Base-by-base conservation (phyloP, 2,888 invertebrate genomes). In the Subacronicta megacephala region DNA sequence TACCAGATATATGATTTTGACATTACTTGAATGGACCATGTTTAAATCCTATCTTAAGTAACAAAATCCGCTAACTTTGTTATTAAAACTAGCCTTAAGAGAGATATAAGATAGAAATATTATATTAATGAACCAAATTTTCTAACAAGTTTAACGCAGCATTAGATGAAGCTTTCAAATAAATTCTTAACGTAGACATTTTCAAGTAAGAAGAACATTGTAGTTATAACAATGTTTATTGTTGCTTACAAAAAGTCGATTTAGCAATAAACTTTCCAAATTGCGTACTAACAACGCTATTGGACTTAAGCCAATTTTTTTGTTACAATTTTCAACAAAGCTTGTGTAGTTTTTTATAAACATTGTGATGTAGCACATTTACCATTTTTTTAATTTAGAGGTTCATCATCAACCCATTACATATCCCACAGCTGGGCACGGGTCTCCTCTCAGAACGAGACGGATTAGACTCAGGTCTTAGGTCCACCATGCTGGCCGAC, bases 211-310 rank as follows among this genome's bases (percentile, higher is more conserved):
- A 10, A 47, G 36, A 57, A 51, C 23, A 17, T 41, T 23, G 15
- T 49, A 35, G 35, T 23, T 17, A n/a, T 31, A 38, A 45, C 35
- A 38, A 53, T 54, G 50, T 60, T 54, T 63, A 57, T 45, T 50
- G 58, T 69, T 55, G 26, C 49, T 51, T 53, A 62, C 63, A 65
- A 64, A 69, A 70, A 55, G 53, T 59, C 36, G 42, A 62, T 62
- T 44, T 62, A 56, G 50, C 55, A 55, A 69, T 71, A 71, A 61
- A 67, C 40, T 54, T 61, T 43, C 55, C 44, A 61, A 67, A 67
- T 58, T 61, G 60, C 23, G 51, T 56, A 51, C 55, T 67, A 63
- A 67, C 61, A 56, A 42, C 53, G 37, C 36, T 20, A 56, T 42
- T 67, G 67, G 63, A 56, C 41, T 43, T 18, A 18, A 53, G 70